phyloP scores from a whole-genome alignment of 2,797 vertebrate genomes.

The Gadopsis marmoratus region DNA sequence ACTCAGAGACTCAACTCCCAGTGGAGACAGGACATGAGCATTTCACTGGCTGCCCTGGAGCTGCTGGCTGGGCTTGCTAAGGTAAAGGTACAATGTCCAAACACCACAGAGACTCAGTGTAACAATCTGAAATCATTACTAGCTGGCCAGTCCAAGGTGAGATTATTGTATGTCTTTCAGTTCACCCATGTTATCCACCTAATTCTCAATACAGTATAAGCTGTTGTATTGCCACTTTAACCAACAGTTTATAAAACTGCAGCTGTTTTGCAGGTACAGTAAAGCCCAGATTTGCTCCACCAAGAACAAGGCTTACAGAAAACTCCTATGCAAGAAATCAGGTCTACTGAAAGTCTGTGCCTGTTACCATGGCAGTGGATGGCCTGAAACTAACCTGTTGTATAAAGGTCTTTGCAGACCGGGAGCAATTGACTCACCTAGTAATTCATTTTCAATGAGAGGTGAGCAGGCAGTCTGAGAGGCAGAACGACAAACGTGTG shows the following conservation, averaged over 20 bases:
- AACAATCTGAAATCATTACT: conserved; percentile 7
- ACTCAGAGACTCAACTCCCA: conserved; percentile 96
- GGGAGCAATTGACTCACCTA: too few species aligned
- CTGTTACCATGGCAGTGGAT: background rate
- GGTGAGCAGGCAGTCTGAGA: too few species aligned
- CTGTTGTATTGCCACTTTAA: background rate
- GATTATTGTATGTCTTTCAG: background rate
- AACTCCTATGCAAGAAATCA: background rate
- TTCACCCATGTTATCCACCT: background rate
- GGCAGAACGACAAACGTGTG: too few species aligned
- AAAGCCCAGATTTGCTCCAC: background rate
- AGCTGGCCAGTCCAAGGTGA: background rate
- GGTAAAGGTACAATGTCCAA: conserved; percentile 79
- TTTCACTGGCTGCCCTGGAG: conserved; percentile 95
- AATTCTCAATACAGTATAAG: background rate
- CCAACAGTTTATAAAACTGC: background rate
- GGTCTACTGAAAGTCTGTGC: background rate
- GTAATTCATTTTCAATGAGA: too few species aligned
- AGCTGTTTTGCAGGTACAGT: background rate
- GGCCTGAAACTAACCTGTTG: background rate
- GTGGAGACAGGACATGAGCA: conserved; percentile 97
- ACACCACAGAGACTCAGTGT: background rate
- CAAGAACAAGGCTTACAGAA: background rate
- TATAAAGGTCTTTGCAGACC: too few species aligned
- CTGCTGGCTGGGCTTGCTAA: conserved; percentile 96